These are phyloP conservation scores for Mobula birostris DNA, from an alignment of 2,113 vertebrate genomes.

Conservation along the genomic window DNA sequence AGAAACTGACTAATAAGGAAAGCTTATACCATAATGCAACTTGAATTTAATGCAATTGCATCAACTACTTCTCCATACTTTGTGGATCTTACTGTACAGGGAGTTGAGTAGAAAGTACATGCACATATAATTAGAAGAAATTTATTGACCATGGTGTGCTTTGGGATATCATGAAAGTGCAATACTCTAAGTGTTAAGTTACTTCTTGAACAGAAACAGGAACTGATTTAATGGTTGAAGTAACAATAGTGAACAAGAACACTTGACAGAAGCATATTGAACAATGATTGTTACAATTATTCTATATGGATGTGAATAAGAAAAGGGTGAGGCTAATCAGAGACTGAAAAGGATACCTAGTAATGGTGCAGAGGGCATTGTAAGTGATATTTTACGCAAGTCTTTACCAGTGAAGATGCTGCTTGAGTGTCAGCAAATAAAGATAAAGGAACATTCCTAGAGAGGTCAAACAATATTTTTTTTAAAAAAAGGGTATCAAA, in stretches of 20 bases:
- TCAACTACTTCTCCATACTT: background rate
- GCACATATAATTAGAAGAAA: background rate
- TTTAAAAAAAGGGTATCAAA: too few species aligned
- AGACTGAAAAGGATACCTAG: too few species aligned
- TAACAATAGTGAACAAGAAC: background rate
- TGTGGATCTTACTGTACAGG: background rate
- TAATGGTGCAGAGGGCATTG: too few species aligned
- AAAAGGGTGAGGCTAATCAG: too few species aligned
- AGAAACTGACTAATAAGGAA: background rate
- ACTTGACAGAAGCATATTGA: background rate
- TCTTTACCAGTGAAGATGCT: too few species aligned
- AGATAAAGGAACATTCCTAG: too few species aligned
- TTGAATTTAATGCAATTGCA: background rate
- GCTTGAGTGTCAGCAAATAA: too few species aligned
- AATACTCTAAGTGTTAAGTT: background rate
- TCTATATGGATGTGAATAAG: background rate
- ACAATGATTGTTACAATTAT: background rate
- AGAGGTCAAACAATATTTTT: too few species aligned
- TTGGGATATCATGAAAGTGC: background rate
- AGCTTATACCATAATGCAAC: background rate
- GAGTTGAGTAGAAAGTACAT: background rate
- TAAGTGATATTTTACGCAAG: too few species aligned
- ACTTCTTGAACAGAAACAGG: background rate
- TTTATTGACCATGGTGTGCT: background rate
- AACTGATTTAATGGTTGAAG: background rate